These are phyloP conservation scores for Trissolcus japonicus DNA, from an alignment of 2,888 invertebrate genomes.

Conservation along the genomic window DNA sequence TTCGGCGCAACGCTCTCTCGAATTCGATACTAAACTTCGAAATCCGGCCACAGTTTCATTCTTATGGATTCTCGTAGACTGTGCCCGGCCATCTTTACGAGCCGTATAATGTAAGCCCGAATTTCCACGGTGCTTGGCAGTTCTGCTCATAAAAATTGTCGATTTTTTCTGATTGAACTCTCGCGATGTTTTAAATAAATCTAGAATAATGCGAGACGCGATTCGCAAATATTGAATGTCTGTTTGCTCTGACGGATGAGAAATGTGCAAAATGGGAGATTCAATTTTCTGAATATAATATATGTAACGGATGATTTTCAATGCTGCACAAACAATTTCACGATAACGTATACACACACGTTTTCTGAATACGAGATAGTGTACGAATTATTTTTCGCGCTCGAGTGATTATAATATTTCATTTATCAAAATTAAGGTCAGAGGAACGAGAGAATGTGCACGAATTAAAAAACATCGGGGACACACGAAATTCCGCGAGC, in stretches of 20 bases:
- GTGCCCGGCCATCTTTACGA: constrained; percentile 12
- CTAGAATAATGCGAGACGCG: too few species aligned
- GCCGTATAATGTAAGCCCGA: constrained; percentile 20
- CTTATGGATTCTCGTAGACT: constrained; percentile 23
- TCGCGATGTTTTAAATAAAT: constrained; percentile 20
- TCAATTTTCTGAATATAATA: too few species aligned
- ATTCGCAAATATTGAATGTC: too few species aligned
- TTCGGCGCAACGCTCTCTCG: constrained; percentile 5
- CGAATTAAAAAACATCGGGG: background rate
- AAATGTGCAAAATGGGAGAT: background rate
- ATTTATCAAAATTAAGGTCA: background rate
- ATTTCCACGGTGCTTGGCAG: constrained; percentile 12
- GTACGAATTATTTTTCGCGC: background rate
- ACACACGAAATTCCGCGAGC: background rate
- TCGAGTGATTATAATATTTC: background rate
- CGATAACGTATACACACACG: too few species aligned
- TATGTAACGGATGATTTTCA: background rate
- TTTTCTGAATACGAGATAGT: too few species aligned
- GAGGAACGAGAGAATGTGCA: background rate
- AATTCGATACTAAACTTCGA: constrained; percentile 28
- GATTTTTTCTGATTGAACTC: constrained; percentile 27
- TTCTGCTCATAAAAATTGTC: constrained; percentile 14
- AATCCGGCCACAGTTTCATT: constrained; percentile 24
- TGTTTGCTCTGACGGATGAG: too few species aligned
- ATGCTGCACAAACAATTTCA: too few species aligned